phyloP scores from a whole-genome alignment of 2,797 vertebrate species.

The Hafferia zeledoni region DNA sequence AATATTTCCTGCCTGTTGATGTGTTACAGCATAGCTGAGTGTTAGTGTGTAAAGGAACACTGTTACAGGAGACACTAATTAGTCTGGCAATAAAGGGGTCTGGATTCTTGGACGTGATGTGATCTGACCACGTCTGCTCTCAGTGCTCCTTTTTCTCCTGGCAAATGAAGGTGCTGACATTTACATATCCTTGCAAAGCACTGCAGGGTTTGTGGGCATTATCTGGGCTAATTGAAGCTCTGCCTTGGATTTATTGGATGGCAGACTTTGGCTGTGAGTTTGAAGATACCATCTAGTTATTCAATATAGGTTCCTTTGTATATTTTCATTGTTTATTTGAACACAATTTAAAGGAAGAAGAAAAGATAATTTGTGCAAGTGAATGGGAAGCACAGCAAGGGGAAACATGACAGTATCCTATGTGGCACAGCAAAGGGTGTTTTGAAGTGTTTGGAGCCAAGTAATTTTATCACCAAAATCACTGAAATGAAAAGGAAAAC shows the following conservation, averaged over 20 bases:
- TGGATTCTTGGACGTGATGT: background rate
- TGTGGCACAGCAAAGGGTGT: background rate
- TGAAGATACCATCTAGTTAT: constrained; percentile 22
- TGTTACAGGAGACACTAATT: background rate
- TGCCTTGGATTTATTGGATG: constrained; percentile 22
- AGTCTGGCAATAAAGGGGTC: background rate
- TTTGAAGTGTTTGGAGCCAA: background rate
- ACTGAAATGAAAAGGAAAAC: background rate
- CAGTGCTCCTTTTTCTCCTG: background rate
- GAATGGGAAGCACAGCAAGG: background rate
- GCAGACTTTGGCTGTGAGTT: background rate
- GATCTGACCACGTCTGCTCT: background rate
- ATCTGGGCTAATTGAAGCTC: constrained; percentile 16
- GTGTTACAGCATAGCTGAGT: background rate
- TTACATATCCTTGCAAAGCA: background rate
- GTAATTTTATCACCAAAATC: constrained; percentile 19
- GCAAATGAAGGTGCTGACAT: constrained; percentile 55
- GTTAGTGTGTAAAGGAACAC: background rate
- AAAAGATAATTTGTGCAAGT: constrained; percentile 18
- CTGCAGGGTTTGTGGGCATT: constrained; percentile 4
- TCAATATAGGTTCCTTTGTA: constrained; percentile 9
- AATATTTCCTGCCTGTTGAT: background rate
- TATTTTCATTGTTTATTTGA: constrained; percentile 33
- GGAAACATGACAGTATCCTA: background rate
- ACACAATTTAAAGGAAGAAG: background rate